Base-by-base conservation (phyloP, 2,797 vertebrate genomes). In the Anguilla obscura region DNA sequence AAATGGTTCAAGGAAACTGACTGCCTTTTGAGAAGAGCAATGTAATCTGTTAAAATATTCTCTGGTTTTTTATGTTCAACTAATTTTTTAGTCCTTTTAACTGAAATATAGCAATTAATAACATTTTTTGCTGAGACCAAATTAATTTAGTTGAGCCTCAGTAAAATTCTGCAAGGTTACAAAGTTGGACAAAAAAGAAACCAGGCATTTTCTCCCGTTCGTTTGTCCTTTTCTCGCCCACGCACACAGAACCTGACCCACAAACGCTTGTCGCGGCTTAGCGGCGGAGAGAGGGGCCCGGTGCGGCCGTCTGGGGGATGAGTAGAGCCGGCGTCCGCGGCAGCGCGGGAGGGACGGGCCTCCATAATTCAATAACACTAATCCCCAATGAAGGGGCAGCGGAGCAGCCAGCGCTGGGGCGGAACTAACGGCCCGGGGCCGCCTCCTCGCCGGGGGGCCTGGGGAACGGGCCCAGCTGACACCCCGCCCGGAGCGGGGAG, bases 351-450 rank as follows among this genome's bases (percentile, higher is more conserved):
- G 90, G 74, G 90, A 89, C 86, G 86, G 90, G 71, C 71, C 86
- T 88, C 88, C 93, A 95, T 96, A 96, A 96, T 96, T 95, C 95
- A 95, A 96, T 96, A 96, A 96, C 94, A 94, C 94, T 95, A 95
- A 96, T 95, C 94, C 94, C 94, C 94, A 95, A 93, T 95, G 94
- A 95, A 94, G 92, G 91, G 92, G 93, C 93, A 94, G 94, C 93
- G 94, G 95, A 94, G 92, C 92, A 89, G 91, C 85, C 86, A 33
- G 86, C 92, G 90, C 92, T 89, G 89, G 94, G 91, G 92, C 48
- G 91, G 93, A 94, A 93, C 94, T 92, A 93, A 95, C 93, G 80
- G 93, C 91, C 92, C 89, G 71, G 80, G 89, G 84, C 48, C 87
- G 40, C 92, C 86, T 87, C 92, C 93, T 85, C 52, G 84, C 36